Evolutionary conservation across 2,113 vertebrate genomes (phyloP).

Genomic region (Todiramphus chloris): DNA sequence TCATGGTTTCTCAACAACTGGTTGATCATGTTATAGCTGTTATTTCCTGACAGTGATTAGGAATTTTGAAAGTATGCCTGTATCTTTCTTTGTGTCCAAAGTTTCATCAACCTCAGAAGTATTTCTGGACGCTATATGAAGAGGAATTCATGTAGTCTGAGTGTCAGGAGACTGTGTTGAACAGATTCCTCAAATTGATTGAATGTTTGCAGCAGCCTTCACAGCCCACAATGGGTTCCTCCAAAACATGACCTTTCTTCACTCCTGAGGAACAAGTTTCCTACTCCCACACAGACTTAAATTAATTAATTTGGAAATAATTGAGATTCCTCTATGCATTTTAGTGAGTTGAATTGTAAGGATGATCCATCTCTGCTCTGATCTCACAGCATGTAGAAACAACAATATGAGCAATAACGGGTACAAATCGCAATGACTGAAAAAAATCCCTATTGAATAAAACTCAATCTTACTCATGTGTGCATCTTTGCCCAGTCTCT

Average conservation of each 20-base stretch:
- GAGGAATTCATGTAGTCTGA: slow-evolving; percentile 1
- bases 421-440: not conserved
- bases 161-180: not conserved
- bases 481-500: not conserved
- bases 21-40: not conserved
- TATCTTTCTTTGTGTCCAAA: slow-evolving; percentile 44
- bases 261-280: not conserved
- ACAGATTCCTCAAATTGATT: not conserved
- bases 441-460: not conserved
- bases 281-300: not conserved
- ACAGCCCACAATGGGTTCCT: not conserved
- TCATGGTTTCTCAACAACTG: not conserved
- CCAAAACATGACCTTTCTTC: not conserved
- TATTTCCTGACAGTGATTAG: not conserved
- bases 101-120: slow-evolving; percentile 26
- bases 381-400: not conserved
- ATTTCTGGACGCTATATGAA: not conserved
- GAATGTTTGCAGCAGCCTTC: not conserved
- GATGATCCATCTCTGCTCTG: not conserved
- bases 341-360: not conserved
- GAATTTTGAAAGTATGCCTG: slow-evolving; percentile 54
- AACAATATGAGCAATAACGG: not conserved
- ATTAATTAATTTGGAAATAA: not conserved
- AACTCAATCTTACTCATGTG: not conserved
- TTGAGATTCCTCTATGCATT: not conserved